Conservation (phyloP, 2,888 invertebrate species). For the Tipula helvola region DNA sequence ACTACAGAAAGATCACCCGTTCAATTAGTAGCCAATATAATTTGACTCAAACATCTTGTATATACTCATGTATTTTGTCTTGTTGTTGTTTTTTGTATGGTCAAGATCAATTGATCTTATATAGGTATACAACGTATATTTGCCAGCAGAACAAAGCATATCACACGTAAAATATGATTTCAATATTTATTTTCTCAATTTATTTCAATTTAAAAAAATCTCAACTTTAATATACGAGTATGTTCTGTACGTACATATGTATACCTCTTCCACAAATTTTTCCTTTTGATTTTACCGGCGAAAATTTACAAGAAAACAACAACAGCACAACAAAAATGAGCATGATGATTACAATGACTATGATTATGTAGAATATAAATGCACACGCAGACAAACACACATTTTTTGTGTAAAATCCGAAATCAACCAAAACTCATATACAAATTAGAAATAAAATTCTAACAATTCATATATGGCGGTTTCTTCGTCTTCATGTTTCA, state of each 20-base stretch:
- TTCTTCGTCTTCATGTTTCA: background rate
- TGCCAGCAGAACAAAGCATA: constrained; percentile 4
- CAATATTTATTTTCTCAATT: constrained; percentile 4
- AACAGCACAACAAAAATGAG: background rate
- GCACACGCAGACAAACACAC: background rate
- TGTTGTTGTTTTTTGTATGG: background rate
- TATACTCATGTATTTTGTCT: background rate
- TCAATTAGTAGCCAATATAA: background rate
- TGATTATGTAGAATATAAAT: background rate
- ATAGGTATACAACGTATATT: background rate
- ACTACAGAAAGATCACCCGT: background rate
- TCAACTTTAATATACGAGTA: background rate
- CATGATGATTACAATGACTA: background rate
- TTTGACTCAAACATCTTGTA: background rate
- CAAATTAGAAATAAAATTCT: background rate
- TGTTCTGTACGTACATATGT: background rate
- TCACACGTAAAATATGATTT: constrained; percentile 4
- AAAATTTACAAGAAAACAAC: background rate
- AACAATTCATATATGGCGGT: background rate
- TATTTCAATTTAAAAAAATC: background rate
- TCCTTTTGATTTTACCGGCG: background rate
- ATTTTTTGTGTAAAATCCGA: background rate
- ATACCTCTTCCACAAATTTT: background rate
- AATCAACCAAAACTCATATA: background rate
- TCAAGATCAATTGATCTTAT: background rate